Conservation (phyloP, 2,888 invertebrate species). For the Melanargia galathea region DNA sequence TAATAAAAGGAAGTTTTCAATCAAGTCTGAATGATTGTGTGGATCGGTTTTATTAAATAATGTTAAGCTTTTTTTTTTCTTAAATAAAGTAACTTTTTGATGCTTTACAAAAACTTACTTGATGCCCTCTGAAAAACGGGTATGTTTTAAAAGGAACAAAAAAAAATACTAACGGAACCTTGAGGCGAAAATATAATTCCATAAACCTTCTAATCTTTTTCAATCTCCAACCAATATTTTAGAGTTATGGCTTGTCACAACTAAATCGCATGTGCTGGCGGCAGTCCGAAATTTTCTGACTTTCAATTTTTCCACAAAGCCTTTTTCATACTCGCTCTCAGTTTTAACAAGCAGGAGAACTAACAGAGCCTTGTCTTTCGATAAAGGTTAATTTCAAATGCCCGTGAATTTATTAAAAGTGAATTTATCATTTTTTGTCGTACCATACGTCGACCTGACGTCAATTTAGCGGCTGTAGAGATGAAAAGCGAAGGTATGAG, state of each 20-base stretch:
- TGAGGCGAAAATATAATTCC: slow-evolving; percentile 3
- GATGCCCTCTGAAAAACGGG: not conserved
- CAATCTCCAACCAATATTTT: slow-evolving; percentile 11
- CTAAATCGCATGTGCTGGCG: slow-evolving; percentile 4
- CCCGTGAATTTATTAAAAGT: slow-evolving; percentile 37
- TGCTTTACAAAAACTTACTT: not conserved
- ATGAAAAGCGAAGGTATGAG: slow-evolving; percentile 58
- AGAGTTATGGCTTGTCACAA: slow-evolving; percentile 13
- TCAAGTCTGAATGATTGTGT: slow-evolving; percentile 23
- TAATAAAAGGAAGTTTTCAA: slow-evolving; percentile 34
- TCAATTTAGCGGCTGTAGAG: slow-evolving; percentile 68
- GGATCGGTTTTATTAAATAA: not conserved
- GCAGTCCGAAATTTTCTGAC: slow-evolving; percentile 6
- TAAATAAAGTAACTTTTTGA: not conserved
- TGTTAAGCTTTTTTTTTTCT: not conserved
- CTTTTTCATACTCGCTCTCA: slow-evolving; percentile 11
- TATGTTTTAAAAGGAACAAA: not conserved
- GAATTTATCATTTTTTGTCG: slow-evolving; percentile 57
- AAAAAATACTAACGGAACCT: not conserved
- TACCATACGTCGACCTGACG: slow-evolving; percentile 49
- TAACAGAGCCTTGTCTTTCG: slow-evolving; percentile 19
- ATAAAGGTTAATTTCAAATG: slow-evolving; percentile 38
- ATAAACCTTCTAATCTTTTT: slow-evolving; percentile 12
- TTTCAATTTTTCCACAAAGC: slow-evolving; percentile 11
- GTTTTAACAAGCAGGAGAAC: slow-evolving; percentile 8